These are phyloP conservation scores for Gymnarchus niloticus DNA, from an alignment of 2,113 vertebrate genomes.

Conservation along the genomic window DNA sequence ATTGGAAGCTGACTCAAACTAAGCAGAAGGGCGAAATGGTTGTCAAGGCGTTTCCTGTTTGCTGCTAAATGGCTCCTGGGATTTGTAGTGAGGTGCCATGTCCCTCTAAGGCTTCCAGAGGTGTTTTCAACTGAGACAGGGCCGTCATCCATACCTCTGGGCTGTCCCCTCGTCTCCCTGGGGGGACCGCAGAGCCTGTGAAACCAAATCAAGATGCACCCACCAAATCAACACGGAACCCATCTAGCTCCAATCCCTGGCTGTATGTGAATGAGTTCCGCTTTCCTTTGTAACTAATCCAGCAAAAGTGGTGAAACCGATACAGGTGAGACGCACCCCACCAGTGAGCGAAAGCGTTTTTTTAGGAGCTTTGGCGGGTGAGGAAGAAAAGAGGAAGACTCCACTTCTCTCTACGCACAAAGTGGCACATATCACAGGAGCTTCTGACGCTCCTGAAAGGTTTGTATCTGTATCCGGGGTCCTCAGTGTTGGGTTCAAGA, in stretches of 20 bases:
- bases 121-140: background rate
- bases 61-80: background rate
- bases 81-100: background rate
- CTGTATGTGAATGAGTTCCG: background rate
- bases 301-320: background rate
- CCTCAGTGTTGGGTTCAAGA: background rate
- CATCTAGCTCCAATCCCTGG: background rate
- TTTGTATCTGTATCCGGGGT: background rate
- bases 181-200: conserved; percentile 1
- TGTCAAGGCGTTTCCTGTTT: background rate
- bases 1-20: background rate
- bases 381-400: background rate
- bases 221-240: background rate
- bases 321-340: background rate
- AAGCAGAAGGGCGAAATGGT: background rate
- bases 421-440: background rate
- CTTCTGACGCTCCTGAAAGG: background rate
- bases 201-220: background rate
- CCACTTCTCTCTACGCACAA: background rate
- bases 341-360: background rate
- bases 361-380: conserved; percentile 4
- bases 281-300: background rate
- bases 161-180: background rate
- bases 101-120: background rate
- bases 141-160: background rate